Evolutionary conservation across 2,797 vertebrate species (phyloP).

Genomic region (Lerista edwardsae): DNA sequence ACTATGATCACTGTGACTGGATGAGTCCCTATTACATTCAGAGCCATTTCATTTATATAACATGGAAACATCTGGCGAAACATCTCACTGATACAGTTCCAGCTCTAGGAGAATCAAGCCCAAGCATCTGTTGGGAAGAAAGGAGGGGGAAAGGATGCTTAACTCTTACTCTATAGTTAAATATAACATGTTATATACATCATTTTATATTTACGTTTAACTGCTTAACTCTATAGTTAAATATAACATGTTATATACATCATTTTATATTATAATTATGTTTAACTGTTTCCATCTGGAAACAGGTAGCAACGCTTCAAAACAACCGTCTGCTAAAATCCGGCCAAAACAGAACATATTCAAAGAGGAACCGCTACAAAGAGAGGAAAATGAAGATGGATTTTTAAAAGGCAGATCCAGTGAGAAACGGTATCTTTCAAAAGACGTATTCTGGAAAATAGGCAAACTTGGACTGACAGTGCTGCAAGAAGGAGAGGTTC

Average conservation of each 20-base stretch:
- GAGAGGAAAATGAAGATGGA: neutral
- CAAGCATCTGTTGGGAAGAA: constrained; percentile 44
- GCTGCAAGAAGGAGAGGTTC: too few relatives aligned
- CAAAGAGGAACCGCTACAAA: neutral
- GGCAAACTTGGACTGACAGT: too few relatives aligned
- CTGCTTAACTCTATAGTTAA: neutral
- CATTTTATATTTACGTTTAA: too few relatives aligned
- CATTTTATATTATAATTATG: neutral
- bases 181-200: neutral
- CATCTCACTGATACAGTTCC: constrained; percentile 57
- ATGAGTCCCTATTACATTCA: constrained; percentile 15
- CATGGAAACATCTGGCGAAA: constrained; percentile 62
- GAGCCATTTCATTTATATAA: constrained; percentile 42
- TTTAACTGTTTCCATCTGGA: neutral
- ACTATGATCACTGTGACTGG: neutral
- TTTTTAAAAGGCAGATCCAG: neutral
- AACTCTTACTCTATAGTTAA: neutral
- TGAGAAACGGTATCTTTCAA: too few relatives aligned
- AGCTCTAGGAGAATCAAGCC: constrained; percentile 51
- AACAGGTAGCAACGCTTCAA: neutral
- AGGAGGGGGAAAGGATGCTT: neutral
- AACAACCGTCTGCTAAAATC: neutral
- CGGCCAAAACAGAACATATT: too few relatives aligned
- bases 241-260: neutral
- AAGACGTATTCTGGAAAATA: too few relatives aligned